These are phyloP conservation scores for Meganola albula DNA, from an alignment of 2,888 invertebrate species.

Conservation along the genomic window DNA sequence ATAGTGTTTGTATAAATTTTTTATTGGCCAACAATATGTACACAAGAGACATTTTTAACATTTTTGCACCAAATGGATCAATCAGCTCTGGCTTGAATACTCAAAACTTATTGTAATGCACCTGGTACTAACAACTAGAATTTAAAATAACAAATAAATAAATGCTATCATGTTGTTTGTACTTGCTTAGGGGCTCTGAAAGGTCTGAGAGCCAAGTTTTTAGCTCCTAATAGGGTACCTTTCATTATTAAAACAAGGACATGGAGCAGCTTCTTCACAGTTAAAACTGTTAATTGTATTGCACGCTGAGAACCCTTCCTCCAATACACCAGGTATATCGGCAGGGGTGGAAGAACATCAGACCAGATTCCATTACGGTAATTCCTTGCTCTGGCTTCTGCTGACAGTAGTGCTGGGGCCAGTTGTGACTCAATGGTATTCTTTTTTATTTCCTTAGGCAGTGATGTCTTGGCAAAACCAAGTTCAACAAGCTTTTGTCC, in stretches of 20 bases:
- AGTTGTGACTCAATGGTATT: slow-evolving; percentile 59
- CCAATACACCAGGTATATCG: slow-evolving; percentile 56
- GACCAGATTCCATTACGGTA: slow-evolving; percentile 67
- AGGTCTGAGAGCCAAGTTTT: slow-evolving; percentile 46
- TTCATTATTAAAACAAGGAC: slow-evolving; percentile 40
- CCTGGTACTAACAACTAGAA: slow-evolving; percentile 39
- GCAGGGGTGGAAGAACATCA: slow-evolving; percentile 60
- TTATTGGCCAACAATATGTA: slow-evolving; percentile 61
- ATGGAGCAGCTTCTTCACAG: slow-evolving; percentile 43
- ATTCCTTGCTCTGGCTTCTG: slow-evolving; percentile 58
- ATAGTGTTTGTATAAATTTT: slow-evolving; percentile 31
- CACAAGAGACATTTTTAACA: slow-evolving; percentile 38
- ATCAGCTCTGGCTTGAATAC: slow-evolving; percentile 35
- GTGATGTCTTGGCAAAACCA: slow-evolving; percentile 63
- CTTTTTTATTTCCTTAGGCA: slow-evolving; percentile 49
- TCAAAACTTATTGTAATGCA: slow-evolving; percentile 42
- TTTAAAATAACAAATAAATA: slow-evolving; percentile 35
- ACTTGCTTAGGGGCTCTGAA: slow-evolving; percentile 52
- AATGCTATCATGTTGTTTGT: slow-evolving; percentile 59
- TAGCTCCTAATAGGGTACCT: slow-evolving; percentile 48
- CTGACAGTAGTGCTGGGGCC: slow-evolving; percentile 54
- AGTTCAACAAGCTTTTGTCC: slow-evolving; percentile 68
- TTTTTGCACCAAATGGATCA: slow-evolving; percentile 33
- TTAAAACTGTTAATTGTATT: slow-evolving; percentile 33
- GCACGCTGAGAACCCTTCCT: slow-evolving; percentile 49